phyloP scores from a whole-genome alignment of 2,113 vertebrate genomes.

The Oncorhynchus gorbuscha region DNA sequence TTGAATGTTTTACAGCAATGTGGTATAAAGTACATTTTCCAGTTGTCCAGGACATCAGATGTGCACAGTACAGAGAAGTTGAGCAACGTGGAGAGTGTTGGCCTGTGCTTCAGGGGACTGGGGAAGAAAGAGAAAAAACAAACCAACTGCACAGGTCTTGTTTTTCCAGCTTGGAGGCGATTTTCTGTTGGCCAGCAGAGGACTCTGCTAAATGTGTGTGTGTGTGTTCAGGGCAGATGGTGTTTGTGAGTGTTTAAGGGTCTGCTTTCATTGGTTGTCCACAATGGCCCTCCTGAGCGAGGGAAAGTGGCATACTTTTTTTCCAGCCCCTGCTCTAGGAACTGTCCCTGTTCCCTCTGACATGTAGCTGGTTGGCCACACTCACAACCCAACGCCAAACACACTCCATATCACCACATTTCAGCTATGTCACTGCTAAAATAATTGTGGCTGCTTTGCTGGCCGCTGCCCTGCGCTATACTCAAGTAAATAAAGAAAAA shows the following conservation, averaged over 20 bases:
- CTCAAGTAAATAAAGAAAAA: conserved; percentile 58
- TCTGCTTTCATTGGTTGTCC: conserved; percentile 48
- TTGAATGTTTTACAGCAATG: conserved; percentile 9
- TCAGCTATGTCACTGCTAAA: conserved; percentile 53
- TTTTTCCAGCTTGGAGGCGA: conserved; percentile 26
- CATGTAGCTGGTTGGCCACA: conserved; percentile 58
- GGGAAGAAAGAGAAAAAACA: conserved; percentile 23
- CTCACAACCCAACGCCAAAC: conserved; percentile 50
- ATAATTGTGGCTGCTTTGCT: conserved; percentile 48
- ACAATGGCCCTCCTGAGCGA: conserved; percentile 28
- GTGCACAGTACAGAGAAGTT: conserved; percentile 28
- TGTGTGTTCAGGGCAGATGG: conserved; percentile 26
- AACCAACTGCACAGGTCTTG: conserved; percentile 36
- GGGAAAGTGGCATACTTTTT: conserved; percentile 33
- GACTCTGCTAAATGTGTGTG: conserved; percentile 20
- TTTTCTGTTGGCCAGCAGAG: conserved; percentile 1
- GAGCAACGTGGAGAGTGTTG: conserved; percentile 37
- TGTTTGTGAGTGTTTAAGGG: conserved; percentile 57
- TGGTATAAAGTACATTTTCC: conserved; percentile 11
- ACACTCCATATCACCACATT: conserved; percentile 59
- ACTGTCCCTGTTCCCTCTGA: conserved; percentile 16
- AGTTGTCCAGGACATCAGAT: conserved; percentile 21
- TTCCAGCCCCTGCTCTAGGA: conserved; percentile 36
- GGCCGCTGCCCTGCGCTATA: conserved; percentile 43
- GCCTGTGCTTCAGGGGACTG: conserved; percentile 8